A percentile compares a stretch with the other conserved stretches of the same genome.
These are phyloP conservation scores for Tringa solitaria DNA, from an alignment of 2,113 vertebrate species.

Conservation along the genomic window DNA sequence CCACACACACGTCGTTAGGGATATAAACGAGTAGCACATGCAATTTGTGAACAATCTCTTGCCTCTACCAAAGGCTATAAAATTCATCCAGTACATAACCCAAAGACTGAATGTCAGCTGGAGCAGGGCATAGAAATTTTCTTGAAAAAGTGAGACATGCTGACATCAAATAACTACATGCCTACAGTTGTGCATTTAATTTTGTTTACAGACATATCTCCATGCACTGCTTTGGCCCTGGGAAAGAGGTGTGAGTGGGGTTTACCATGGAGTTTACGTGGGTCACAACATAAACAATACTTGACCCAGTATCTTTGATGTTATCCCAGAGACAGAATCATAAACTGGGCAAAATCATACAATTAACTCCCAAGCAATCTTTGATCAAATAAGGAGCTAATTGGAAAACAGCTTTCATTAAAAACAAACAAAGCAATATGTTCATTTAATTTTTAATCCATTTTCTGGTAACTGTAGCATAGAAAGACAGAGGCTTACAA, in stretches of 20 bases:
- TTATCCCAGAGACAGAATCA: neutral
- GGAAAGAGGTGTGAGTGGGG: neutral
- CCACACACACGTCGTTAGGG: rapidly evolving
- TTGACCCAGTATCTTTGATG: neutral
- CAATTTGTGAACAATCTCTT: neutral
- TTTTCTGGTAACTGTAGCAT: conserved; percentile 35
- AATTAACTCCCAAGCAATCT: neutral
- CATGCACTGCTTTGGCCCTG: neutral
- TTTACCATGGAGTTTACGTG: neutral
- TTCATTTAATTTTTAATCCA: conserved; percentile 33
- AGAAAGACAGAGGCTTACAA: neutral
- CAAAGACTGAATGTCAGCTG: neutral
- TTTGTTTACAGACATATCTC: neutral
- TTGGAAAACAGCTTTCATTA: conserved; percentile 24
- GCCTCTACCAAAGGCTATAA: neutral
- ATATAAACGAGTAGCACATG: neutral
- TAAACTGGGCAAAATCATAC: neutral
- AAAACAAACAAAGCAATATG: conserved; percentile 26
- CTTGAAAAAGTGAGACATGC: neutral
- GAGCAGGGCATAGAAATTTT: neutral
- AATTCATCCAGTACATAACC: neutral
- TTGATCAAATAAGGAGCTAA: conserved; percentile 28
- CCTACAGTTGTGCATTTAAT: neutral
- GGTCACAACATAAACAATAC: neutral
- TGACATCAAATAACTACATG: neutral